Evolutionary conservation across 2,888 invertebrate genomes (phyloP).

Genomic region (Panorpa germanica): DNA sequence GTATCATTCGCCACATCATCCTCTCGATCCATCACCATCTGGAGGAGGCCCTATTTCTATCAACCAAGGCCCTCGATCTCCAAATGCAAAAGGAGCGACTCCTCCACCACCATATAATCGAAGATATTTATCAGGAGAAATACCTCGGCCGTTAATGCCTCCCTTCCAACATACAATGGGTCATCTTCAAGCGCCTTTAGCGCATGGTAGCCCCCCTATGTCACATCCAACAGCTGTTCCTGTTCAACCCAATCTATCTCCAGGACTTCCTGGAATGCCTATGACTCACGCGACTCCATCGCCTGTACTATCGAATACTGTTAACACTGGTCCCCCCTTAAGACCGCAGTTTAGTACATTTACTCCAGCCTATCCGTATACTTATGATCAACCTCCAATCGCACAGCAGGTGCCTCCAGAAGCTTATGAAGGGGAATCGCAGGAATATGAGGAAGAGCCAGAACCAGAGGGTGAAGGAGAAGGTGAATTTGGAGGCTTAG

Average conservation of each 20-base stretch:
- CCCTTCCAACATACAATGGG: no score
- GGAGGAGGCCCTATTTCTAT: constrained; percentile 10
- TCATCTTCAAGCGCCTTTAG: constrained; percentile 32
- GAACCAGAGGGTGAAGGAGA: no score
- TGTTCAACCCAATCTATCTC: constrained; percentile 16
- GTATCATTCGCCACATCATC: no score
- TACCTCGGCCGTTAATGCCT: constrained; percentile 25
- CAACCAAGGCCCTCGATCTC: constrained; percentile 10
- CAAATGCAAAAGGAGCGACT: constrained; percentile 13
- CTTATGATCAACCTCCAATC: constrained; percentile 15
- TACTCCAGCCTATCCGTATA: constrained; percentile 8
- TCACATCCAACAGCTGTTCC: constrained; percentile 20
- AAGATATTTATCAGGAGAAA: constrained; percentile 21
- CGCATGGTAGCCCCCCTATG: constrained; percentile 30
- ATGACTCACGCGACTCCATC: constrained; percentile 20
- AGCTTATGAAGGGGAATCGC: constrained; percentile 17
- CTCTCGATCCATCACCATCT: no score
- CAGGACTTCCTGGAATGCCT: constrained; percentile 14
- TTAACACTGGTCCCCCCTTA: constrained; percentile 21
- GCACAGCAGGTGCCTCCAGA: constrained; percentile 15
- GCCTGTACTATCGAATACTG: constrained; percentile 21
- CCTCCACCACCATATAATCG: constrained; percentile 14
- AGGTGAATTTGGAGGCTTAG: constrained; percentile 79
- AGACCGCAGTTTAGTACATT: constrained; percentile 17
- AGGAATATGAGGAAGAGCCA: constrained; percentile 30